Percentiles rank a stretch among this genome's conserved stretches.
Conservation (phyloP, 1,140 invertebrate species). For the Phymorhynchus buccinoides region DNA sequence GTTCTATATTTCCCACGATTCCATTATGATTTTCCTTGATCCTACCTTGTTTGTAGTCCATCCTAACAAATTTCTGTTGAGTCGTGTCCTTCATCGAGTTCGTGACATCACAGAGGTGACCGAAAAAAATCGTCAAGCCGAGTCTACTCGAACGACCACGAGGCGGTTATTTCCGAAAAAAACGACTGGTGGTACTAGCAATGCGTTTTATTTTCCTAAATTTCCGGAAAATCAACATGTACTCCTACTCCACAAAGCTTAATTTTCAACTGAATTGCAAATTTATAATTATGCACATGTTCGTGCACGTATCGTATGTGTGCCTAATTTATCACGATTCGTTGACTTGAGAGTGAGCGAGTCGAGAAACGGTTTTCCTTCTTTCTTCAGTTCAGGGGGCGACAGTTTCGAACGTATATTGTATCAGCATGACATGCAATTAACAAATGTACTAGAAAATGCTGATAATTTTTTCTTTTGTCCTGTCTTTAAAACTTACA, state of each 20-base stretch:
- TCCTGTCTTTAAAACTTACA: background rate
- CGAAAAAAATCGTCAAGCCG: background rate
- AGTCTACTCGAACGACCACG: background rate
- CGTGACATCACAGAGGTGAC: background rate
- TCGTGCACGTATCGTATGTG: constrained; percentile 64
- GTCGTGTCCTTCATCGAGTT: constrained; percentile 10
- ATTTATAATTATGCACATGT: constrained; percentile 66
- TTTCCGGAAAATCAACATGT: background rate
- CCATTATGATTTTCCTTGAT: no score
- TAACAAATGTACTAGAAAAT: background rate
- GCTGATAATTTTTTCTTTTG: background rate
- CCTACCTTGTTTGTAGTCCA: background rate
- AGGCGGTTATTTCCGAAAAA: background rate
- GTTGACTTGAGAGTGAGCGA: background rate
- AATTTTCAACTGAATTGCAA: no score
- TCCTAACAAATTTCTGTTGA: background rate
- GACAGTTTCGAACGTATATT: background rate
- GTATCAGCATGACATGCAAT: background rate
- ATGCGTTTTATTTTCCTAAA: background rate
- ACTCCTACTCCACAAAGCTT: no score
- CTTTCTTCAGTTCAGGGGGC: background rate
- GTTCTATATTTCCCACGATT: no score
- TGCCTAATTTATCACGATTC: constrained; percentile 52
- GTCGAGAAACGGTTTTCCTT: background rate
- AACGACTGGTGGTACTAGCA: no score